These are phyloP conservation scores for Aphelenchoides besseyi DNA, from an alignment of 1,140 invertebrate genomes.

Conservation along the genomic window DNA sequence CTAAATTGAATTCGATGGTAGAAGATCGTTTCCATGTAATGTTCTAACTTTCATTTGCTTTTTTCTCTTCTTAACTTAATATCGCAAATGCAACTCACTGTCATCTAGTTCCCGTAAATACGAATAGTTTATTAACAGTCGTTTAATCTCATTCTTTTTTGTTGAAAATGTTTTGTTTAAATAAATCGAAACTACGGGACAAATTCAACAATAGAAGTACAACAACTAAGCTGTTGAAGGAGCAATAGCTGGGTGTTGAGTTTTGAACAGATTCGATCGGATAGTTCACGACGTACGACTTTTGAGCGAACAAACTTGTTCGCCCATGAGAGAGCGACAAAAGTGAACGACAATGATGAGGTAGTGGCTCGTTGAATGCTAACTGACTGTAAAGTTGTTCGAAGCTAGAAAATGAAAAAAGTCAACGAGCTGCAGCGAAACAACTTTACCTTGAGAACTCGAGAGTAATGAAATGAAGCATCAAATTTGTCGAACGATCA, in stretches of 20 bases:
- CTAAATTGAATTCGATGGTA: neutral
- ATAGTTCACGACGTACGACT: neutral
- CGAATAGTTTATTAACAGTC: neutral
- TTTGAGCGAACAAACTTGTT: neutral
- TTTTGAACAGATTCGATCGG: neutral
- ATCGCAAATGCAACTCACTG: neutral
- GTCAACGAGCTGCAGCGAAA: neutral
- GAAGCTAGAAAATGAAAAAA: conserved; percentile 15
- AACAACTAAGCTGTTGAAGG: too few relatives aligned
- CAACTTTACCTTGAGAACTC: conserved; percentile 14
- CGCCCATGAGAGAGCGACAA: conserved; percentile 15
- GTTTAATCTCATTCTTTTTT: too few relatives aligned
- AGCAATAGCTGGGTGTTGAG: neutral
- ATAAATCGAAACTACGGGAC: too few relatives aligned
- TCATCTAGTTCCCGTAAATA: neutral
- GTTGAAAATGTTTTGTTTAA: too few relatives aligned
- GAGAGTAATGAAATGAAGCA: conserved; percentile 19
- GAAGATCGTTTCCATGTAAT: neutral
- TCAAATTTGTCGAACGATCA: conserved; percentile 19
- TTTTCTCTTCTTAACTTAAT: neutral
- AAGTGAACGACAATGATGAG: conserved; percentile 19
- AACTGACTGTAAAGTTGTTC: conserved; percentile 20
- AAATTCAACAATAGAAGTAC: neutral
- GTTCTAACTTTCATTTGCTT: neutral
- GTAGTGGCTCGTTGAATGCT: conserved; percentile 19